A percentile compares a stretch with the other conserved stretches of the same genome.
Conservation (phyloP, 2,888 invertebrate species). For the Timema podura region DNA sequence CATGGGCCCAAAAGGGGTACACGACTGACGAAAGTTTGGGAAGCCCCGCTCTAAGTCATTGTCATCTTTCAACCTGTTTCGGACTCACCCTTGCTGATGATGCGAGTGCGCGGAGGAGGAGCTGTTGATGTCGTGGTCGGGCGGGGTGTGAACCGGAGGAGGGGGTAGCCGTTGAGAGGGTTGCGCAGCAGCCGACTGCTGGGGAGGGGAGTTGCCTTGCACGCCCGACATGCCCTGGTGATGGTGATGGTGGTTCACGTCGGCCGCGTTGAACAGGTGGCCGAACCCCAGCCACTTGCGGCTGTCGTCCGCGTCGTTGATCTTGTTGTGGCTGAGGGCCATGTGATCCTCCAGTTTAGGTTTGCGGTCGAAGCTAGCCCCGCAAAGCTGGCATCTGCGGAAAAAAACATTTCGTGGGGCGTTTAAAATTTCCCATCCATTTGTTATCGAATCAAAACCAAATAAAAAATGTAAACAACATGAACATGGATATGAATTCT, state of each 20-base stretch:
- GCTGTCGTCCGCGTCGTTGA: conserved; percentile 30
- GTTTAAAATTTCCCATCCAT: background rate
- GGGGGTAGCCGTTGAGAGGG: background rate
- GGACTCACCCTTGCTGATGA: background rate
- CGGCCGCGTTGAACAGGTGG: conserved; percentile 1
- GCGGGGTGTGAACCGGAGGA: background rate
- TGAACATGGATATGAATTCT: too few species aligned
- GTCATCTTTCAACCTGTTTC: too few species aligned
- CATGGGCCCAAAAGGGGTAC: too few species aligned
- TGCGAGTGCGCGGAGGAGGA: background rate
- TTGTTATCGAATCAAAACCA: background rate
- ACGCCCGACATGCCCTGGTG: background rate
- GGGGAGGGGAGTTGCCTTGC: background rate
- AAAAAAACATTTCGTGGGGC: background rate
- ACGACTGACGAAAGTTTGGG: too few species aligned
- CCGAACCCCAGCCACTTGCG: conserved; percentile 31
- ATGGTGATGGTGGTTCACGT: background rate
- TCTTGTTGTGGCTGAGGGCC: conserved; percentile 38
- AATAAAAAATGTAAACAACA: background rate
- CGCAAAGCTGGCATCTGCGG: conserved; percentile 38
- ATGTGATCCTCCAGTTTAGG: conserved; percentile 41
- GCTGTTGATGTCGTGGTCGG: background rate
- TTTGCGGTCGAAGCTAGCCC: conserved; percentile 38
- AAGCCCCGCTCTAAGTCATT: too few species aligned
- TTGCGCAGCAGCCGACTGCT: conserved; percentile 4